Evolutionary conservation across 2,113 vertebrate genomes (phyloP).

Genomic region (Nesogale talazaci): DNA sequence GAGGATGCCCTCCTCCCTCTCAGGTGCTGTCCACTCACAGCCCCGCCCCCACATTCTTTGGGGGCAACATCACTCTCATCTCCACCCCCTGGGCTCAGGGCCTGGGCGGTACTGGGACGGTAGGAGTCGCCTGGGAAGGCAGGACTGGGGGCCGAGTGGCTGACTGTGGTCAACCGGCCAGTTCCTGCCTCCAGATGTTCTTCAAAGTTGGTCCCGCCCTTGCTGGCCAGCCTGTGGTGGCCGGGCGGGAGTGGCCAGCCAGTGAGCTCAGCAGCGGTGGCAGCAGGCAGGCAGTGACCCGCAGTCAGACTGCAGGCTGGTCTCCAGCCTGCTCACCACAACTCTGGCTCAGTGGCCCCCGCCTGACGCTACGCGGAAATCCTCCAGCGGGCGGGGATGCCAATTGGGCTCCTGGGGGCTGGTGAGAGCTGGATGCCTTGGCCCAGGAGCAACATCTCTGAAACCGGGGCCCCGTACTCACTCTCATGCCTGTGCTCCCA

Average conservation of each 20-base stretch:
- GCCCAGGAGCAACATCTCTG: background rate
- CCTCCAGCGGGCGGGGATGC: too few relatives aligned
- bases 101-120: background rate
- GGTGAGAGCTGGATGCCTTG: too few relatives aligned
- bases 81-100: accelerated
- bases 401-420: background rate
- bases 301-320: background rate
- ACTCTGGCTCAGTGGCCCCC: background rate
- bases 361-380: background rate
- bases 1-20: background rate
- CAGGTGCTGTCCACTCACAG: background rate
- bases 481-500: background rate
- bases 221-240: accelerated
- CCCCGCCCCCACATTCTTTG: background rate
- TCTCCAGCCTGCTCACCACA: background rate
- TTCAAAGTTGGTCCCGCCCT: background rate
- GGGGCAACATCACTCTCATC: background rate
- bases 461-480: background rate
- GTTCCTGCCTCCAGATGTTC: conserved; percentile 26
- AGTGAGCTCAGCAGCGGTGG: background rate
- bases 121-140: background rate
- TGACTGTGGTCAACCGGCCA: background rate
- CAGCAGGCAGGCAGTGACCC: conserved; percentile 24
- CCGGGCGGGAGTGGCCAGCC: background rate
- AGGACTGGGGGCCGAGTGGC: background rate